Conservation (phyloP, 2,888 invertebrate species). For the Euspilapteryx auroguttella region DNA sequence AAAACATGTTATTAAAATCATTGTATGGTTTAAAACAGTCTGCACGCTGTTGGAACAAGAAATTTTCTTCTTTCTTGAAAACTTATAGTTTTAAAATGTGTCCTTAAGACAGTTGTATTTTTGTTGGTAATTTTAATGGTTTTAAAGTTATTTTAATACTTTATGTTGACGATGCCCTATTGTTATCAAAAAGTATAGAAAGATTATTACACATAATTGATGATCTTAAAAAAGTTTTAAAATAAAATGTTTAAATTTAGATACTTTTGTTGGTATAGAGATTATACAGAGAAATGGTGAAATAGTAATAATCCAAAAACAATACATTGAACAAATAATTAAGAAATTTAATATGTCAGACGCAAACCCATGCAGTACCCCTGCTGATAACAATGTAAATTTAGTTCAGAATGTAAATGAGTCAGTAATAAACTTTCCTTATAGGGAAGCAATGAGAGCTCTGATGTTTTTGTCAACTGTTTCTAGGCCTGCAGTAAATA, state of each 20-base stretch:
- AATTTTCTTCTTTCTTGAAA: background rate
- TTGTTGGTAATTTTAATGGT: constrained; percentile 1
- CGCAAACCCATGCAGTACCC: constrained; percentile 1
- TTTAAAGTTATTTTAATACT: background rate
- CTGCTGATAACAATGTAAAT: constrained; percentile 1
- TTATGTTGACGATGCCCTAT: background rate
- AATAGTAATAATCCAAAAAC: background rate
- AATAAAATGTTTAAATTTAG: background rate
- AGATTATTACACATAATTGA: background rate
- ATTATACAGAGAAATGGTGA: background rate
- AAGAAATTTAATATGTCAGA: background rate
- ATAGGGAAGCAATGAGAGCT: constrained; percentile 1
- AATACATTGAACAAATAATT: constrained; percentile 1
- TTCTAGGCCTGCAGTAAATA: constrained; percentile 1
- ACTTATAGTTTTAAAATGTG: constrained; percentile 1
- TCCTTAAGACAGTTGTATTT: constrained; percentile 1
- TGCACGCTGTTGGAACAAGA: constrained; percentile 2
- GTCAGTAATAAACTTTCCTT: background rate
- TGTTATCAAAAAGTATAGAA: background rate
- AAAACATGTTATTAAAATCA: background rate
- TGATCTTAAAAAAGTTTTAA: background rate
- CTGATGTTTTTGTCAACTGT: background rate
- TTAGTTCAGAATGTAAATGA: background rate
- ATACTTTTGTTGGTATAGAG: background rate
- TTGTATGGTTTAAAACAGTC: constrained; percentile 2